Base-by-base conservation (phyloP, 64 coral and sea anemone genomes). In the Stichodactyla helianthus region DNA sequence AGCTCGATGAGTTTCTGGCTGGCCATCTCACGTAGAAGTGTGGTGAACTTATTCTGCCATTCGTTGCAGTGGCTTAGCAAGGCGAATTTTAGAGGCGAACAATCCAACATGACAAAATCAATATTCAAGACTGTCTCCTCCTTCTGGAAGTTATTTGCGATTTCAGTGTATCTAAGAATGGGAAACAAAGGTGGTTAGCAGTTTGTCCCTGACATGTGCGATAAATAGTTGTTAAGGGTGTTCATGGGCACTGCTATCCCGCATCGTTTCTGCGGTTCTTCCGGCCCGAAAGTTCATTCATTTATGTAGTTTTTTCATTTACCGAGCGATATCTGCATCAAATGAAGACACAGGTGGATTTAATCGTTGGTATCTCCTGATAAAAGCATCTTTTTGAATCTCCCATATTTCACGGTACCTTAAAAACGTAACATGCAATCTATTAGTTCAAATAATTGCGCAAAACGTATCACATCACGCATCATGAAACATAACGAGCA, bases 331-430 rank as follows among this genome's bases (percentile, higher is more conserved):
- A 71, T 99, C 97, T 65, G 93, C 97, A 84, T 99, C 97, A 91
- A 99, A 99, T 5, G 97, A 99, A 17, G 97, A 95, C 63, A 99
- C 97, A 11, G 93, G 97, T 76, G 97, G 97, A 51, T 99, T 99
- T 7, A 99, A 85, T 85, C 97, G 82, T 62, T 99, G 97, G 28
- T 99, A 99, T 55, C 97, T 90, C 53, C 97, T 86, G 85, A 99
- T 99, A 35, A 99, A 99, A 7, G 97, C 91, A 77, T 99, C 97
- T 82, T 99, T 99, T 84, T 99, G 97, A 83, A 99, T 99, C 86
- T 99, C 97, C 97, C 97, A 99, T 17, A 99, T 99, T 90, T 99
- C 97, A 27, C 97, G 97, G 59, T 99, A 99, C n/a, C 97, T 99
- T 83, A 64, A 87, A 44, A 80, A 53, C 6, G 63, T 77, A 44